These are phyloP conservation scores for Leptopterna dolabrata DNA, from an alignment of 2,888 invertebrate species.

Conservation along the genomic window DNA sequence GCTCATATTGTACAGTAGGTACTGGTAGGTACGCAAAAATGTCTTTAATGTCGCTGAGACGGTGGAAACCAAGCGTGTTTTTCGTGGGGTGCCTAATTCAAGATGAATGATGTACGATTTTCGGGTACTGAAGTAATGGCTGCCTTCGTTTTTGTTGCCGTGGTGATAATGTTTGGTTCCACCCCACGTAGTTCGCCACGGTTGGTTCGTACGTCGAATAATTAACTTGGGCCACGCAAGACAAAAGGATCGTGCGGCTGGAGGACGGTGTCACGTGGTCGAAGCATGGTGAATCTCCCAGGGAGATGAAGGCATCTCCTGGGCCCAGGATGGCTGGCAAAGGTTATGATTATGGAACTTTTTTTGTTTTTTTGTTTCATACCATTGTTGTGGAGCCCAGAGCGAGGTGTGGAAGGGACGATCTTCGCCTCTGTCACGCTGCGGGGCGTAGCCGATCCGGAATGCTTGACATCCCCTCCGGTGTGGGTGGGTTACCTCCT, in stretches of 20 bases:
- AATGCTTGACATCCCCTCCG: background rate
- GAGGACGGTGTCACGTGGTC: background rate
- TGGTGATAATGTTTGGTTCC: background rate
- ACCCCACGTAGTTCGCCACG: background rate
- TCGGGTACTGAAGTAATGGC: background rate
- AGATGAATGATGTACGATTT: too few species aligned
- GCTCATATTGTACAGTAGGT: too few species aligned
- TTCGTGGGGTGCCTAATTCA: too few species aligned
- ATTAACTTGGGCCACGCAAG: background rate
- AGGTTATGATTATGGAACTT: background rate
- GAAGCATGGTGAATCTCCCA: background rate
- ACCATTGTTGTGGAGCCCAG: background rate
- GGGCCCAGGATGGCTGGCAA: background rate
- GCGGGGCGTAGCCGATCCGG: slow-evolving; percentile 27
- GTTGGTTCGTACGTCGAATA: background rate
- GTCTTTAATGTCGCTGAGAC: too few species aligned
- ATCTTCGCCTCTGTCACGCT: slow-evolving; percentile 35
- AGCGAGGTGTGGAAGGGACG: background rate
- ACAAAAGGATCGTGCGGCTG: background rate
- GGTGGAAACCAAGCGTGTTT: too few species aligned
- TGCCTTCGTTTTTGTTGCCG: background rate
- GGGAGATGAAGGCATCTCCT: background rate
- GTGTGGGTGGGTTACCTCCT: background rate
- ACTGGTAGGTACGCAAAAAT: too few species aligned
- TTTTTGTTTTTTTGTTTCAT: background rate